These are phyloP conservation scores for Capreolus pygargus DNA, from an alignment of 2,113 vertebrate genomes.

Conservation along the genomic window DNA sequence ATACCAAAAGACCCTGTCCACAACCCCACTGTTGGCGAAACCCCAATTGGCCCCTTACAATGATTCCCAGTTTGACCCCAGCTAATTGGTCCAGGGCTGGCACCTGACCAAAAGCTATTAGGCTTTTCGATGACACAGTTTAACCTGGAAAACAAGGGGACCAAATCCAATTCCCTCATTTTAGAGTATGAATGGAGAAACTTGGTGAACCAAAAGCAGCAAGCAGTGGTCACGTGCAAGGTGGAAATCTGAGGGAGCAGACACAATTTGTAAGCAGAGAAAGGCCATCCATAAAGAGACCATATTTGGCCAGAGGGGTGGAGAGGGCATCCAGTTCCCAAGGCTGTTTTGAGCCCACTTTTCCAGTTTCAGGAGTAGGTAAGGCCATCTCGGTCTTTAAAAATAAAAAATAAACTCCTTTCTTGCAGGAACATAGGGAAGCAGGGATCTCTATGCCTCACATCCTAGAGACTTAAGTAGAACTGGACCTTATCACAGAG, in stretches of 20 bases:
- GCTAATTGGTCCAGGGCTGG: neutral
- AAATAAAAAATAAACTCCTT: neutral
- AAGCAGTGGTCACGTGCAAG: neutral
- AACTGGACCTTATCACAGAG: neutral
- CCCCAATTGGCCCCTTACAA: neutral
- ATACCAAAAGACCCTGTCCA: neutral
- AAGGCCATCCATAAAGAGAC: neutral
- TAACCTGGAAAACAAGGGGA: neutral
- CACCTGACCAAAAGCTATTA: neutral
- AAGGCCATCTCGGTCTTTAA: neutral
- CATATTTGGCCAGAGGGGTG: neutral
- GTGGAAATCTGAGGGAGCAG: neutral
- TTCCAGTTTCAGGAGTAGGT: neutral
- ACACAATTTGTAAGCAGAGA: neutral
- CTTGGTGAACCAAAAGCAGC: neutral
- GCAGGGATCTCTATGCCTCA: neutral
- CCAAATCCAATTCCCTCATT: neutral
- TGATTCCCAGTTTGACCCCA: neutral
- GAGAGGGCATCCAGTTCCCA: neutral
- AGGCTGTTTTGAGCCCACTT: neutral
- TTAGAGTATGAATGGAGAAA: neutral
- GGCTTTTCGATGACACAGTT: neutral
- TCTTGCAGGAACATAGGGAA: neutral
- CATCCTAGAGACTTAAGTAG: neutral
- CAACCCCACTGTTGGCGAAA: neutral